Evolutionary conservation across 2,113 vertebrate genomes (phyloP), one percentile per base, ranked within the genome.

Genomic region (Pollachius pollachius): DNA sequence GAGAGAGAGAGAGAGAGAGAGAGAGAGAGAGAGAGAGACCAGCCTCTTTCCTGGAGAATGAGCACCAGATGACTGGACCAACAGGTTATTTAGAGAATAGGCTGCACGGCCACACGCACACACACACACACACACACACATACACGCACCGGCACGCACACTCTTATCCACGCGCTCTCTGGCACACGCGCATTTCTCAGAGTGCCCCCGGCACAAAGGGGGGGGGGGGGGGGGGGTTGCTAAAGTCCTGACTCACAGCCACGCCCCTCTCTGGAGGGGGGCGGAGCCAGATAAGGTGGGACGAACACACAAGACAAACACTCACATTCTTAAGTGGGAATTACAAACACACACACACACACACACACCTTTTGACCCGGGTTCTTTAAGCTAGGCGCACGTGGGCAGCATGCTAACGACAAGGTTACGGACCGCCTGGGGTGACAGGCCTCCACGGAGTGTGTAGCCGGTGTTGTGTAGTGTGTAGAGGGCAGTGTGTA

Each of bases 71-170:
- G 86, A 88, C 87, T 82, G 82, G 86, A 78, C 79, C 84, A 82
- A 86, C 89, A 87, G 84, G 89, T 90, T 90, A 87, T 88, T 82
- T 82, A 81, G 84, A 88, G 87, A 86, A 86, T 69, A 80, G 79
- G 59, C 68, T 67, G 18, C 73, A 25, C 13, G 69, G 68, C 17
- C 34, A 58, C 67, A 63, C 58, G 58, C 66, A 68, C 77, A 2
- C 60, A 64, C 60, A 65, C 76, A 66, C 41, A 23, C 64, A 69
- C 52, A 70, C 57, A 62, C 76, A 70, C 75, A 70, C 79, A 64
- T 65, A 52, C 59, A 37, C 52, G n/a, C 9, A 62, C 37, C 5
- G 16, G 58, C 54, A 68, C 23, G 34, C 57, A 37, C 67, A 37
- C 41, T 9, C 41, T 48, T 30, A 30, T 30, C 30, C 30, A 30